A percentile compares a stretch with the other conserved stretches of the same genome.
Conservation (phyloP, 2,888 invertebrate genomes). For the Nymphalis urticae region DNA sequence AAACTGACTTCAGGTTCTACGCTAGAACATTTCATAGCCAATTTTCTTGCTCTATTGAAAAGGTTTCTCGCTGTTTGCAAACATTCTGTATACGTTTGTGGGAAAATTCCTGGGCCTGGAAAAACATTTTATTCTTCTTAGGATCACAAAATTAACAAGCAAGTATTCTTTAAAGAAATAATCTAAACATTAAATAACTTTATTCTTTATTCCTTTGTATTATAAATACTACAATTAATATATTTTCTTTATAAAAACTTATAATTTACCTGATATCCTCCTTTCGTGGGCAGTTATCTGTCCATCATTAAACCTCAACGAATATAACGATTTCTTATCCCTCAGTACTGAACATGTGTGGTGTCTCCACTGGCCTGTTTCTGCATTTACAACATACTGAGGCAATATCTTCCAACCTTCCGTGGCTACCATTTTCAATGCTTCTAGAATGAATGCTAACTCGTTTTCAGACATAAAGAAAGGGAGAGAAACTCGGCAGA, state of each 20-base stretch:
- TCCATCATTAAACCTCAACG: constrained; percentile 88
- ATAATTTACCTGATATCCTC: constrained; percentile 80
- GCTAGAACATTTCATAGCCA: constrained; percentile 87
- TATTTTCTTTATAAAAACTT: no score
- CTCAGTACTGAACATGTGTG: constrained; percentile 89
- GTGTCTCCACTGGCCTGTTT: constrained; percentile 95
- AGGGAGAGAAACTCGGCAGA: constrained; percentile 91
- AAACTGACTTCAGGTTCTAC: constrained; percentile 89
- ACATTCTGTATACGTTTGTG: constrained; percentile 88
- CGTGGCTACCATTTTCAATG: constrained; percentile 92
- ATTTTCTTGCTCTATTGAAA: constrained; percentile 88
- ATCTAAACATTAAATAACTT: no score
- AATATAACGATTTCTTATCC: constrained; percentile 91
- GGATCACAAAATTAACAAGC: neutral
- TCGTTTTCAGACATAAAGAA: constrained; percentile 91
- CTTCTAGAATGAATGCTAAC: constrained; percentile 90
- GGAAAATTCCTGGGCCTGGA: constrained; percentile 85
- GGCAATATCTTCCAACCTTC: constrained; percentile 95
- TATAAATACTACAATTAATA: no score
- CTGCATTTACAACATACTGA: constrained; percentile 91
- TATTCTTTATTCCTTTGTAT: no score
- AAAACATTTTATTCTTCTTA: neutral
- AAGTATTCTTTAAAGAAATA: neutral
- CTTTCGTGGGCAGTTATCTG: constrained; percentile 88
- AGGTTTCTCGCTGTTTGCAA: constrained; percentile 89